Evolutionary conservation across 2,113 vertebrate species (phyloP), one percentile per base, ranked within the genome.

Genomic region (Scophthalmus maximus): DNA sequence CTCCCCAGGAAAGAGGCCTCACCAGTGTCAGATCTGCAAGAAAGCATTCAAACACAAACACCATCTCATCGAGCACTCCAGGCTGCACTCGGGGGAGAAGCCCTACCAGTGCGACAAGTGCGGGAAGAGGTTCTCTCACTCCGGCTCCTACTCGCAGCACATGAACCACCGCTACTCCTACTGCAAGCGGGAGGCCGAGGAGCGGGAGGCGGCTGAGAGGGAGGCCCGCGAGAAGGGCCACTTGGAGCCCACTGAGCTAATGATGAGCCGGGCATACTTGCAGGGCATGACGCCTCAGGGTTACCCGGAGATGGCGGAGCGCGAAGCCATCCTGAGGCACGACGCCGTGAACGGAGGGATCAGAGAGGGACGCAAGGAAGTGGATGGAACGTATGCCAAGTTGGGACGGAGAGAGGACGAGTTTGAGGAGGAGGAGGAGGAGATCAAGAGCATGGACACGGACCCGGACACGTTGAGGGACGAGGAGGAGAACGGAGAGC

Each of bases 121-220:
- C 30, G 98, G 98, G 82, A 99, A 99, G 87, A 94, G 98, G 83
- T 99, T 99, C 94, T 99, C 98, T 1, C 98, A 99, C 93, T 99
- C 98, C 27, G 98, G 98, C 85, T 99, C 97, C 29, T 98, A 99
- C 92, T 99, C 97, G 4, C 97, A 99, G 94, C 98, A 99, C 95
- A 99, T 99, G 98, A 99, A 99, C 91, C 98, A 99, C 95, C 96
- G 98, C 88, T 99, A 99, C 93, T 99, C 98, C 79, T 99, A 99
- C 96, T 99, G 98, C 95, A 99, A 99, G 93, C 91, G 98, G 79
- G 98, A 99, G 93, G 98, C 98, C 0, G 98, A 99, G 93, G 98
- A 98, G 94, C 94, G 98, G 78, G 97, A 99, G 93, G 98, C 97
- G 0, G 97, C 97, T 0, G 96, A 98, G 93, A 68, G 98, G 85